Evolutionary conservation across 1,140 invertebrate genomes (phyloP), one percentile per base, ranked within the genome.

Genomic region (Nixonia krombeini): DNA sequence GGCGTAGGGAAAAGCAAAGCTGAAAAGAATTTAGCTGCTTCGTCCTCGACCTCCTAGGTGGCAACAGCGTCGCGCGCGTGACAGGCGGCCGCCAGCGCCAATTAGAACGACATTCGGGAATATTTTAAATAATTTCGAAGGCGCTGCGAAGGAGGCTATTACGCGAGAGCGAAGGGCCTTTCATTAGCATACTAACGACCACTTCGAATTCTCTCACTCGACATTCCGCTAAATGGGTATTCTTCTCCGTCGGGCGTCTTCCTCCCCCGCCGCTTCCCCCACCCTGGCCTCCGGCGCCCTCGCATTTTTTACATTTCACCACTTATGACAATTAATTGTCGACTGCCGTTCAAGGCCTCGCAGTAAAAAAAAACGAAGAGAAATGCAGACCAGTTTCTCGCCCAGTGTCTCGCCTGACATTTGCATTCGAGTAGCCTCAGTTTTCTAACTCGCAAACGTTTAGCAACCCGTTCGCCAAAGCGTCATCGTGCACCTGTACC

Each of bases 181-280:
- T 73, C 75, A 83, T 84, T 84, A 84, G 80, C 81, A 84, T 84
- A 80, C 82, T 82, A 82, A 83, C 81, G 77, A 80, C 76, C 74
- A 65, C 35, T 65, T 74, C 59, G 69, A 72, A 77, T 75, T 78
- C 78, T 55, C 58, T 46, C n/a, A 70, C 70, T 74, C 73, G 72
- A 79, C 76, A 75, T 76, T 71, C 68, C 61, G 68, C 26, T 63
- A 57, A 67, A 61, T 62, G 47, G 59, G 55, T 42, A 64, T 59
- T 70, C 59, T 64, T 63, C 58, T 61, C 41, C 49, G 4, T 16
- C 41, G 38, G 12, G 7, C 10, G 12, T 45, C 33, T 21, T 57
- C 35, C 37, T 16, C 25, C 21, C n/a, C n/a, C 9, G 29, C 29
- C 29, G 29, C 12, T 31, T 31, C 29, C n/a, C n/a, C n/a, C n/a